Evolutionary conservation across 1,140 invertebrate species (phyloP), one percentile per base, ranked within the genome.

Genomic region (Caenorhabditis latens): DNA sequence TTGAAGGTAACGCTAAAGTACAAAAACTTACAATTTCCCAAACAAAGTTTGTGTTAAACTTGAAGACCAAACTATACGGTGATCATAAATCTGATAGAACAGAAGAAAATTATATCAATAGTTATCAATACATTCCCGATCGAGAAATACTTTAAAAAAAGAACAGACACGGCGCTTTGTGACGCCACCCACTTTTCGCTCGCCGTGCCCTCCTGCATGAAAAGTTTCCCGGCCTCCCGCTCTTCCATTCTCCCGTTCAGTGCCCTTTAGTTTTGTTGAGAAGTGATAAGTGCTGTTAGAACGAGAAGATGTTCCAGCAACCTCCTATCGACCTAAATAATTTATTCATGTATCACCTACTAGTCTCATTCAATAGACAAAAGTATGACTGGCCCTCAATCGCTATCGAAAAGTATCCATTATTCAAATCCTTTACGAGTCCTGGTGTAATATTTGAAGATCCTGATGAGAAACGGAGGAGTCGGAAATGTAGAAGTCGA

Each of bases 101-200:
- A 58, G n/a, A 0, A 32, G 32, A 32, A 32, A 32, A 32, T 32
- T 32, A 32, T 55, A 83, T 53, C 55, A 42, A 55, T 58, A 40
- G 79, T 21, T n/a, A 9, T 4, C 46, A 83, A 8, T 32, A 1
- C 4, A 14, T 32, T 83, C 24, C 40, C 13, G n/a, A 53, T 32
- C 21, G 11, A 61, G 14, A 21, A 24, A 11, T n/a, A 63, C 13
- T 48, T 8, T 19, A 46, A 14, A 61, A 63, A 63, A 58, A 63
- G 16, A 46, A 58, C 58, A 84, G 55, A 57, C 55, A 43, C 53
- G 3, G 24, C 79, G 48, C 48, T 58, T 4, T 42, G 32, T 48
- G 55, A 58, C 83, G 40, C 83, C 83, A 42, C 83, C 83, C 83
- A 58, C 58, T 63, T 84, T 63, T 84, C 83, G 53, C 83, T 84